These are phyloP conservation scores for Hecatera dysodea DNA, from an alignment of 2,888 invertebrate genomes.

Conservation along the genomic window DNA sequence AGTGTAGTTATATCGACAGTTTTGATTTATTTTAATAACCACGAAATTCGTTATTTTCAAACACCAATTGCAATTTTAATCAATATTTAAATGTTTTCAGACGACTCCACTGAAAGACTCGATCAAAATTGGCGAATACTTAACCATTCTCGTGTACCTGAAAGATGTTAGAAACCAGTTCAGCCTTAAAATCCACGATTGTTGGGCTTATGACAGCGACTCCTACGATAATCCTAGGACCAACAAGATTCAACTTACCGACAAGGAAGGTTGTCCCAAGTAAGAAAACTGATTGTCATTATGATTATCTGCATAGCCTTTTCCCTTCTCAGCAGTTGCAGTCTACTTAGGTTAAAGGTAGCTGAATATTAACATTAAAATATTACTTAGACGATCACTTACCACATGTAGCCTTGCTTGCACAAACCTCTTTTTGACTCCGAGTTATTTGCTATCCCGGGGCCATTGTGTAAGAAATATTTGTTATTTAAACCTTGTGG, in stretches of 20 bases:
- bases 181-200: slow-evolving; percentile 93
- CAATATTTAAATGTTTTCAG: slow-evolving; percentile 74
- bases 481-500: no score
- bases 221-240: slow-evolving; percentile 91
- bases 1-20: no score
- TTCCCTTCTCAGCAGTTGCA: neutral
- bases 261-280: slow-evolving; percentile 93
- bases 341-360: neutral
- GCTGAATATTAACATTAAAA: neutral
- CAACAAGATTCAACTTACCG: slow-evolving; percentile 92
- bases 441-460: no score
- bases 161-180: slow-evolving; percentile 92
- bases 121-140: slow-evolving; percentile 93
- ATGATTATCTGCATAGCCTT: neutral
- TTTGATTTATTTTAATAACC: no score
- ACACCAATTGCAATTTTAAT: neutral
- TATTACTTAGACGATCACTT: no score
- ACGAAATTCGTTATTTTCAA: neutral
- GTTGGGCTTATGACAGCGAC: slow-evolving; percentile 93
- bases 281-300: slow-evolving; percentile 77
- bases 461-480: no score
- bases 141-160: slow-evolving; percentile 93
- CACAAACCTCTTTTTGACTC: no score
- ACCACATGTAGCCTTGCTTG: no score
- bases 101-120: slow-evolving; percentile 91